A percentile compares a stretch with the other conserved stretches of the same genome.
phyloP scores from a whole-genome alignment of 2,113 vertebrate species.

The Urocynchramus pylzowi region DNA sequence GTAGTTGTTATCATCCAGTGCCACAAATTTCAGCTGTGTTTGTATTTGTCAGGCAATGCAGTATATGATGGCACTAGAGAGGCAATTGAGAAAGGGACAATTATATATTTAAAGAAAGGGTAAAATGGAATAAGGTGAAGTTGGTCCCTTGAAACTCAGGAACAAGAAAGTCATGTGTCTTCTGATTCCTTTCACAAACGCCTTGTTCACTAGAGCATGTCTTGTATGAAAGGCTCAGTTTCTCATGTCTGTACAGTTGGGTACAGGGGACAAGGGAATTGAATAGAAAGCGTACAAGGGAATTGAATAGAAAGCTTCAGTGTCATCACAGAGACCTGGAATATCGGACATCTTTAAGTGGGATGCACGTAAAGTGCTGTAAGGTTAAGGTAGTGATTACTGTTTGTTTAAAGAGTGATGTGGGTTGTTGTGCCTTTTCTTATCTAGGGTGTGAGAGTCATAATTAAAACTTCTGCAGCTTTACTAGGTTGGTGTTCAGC shows the following conservation, averaged over 20 bases:
- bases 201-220: background rate
- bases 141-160: background rate
- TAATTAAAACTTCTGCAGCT: background rate
- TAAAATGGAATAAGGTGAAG: background rate
- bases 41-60: background rate
- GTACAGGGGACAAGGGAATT: background rate
- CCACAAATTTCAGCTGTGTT: background rate
- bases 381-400: background rate
- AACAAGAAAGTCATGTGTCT: background rate
- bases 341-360: background rate
- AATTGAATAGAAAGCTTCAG: background rate
- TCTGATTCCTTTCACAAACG: background rate
- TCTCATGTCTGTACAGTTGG: background rate
- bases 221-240: background rate
- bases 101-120: background rate
- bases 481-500: background rate
- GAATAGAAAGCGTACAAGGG: background rate
- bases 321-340: background rate
- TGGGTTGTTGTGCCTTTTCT: background rate
- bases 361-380: background rate
- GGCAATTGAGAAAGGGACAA: background rate
- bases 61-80: background rate
- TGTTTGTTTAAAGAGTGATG: background rate
- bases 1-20: background rate
- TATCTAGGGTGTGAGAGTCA: background rate